Evolutionary conservation across 2,888 invertebrate species (phyloP).

Genomic region (Pterostichus madidus): DNA sequence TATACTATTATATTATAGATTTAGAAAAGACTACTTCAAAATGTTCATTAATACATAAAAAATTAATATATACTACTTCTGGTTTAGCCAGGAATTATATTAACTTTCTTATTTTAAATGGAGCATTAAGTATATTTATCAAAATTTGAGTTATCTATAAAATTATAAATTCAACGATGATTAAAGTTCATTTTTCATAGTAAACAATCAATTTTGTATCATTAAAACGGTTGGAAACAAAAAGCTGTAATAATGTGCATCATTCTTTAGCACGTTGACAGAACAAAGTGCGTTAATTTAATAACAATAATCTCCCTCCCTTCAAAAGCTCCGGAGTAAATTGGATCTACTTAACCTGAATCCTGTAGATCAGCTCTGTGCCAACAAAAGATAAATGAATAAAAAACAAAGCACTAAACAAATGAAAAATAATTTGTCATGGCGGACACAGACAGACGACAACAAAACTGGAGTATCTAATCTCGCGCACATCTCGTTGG

Average conservation of each 20-base stretch:
- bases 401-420: conserved; percentile 53
- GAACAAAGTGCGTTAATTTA: conserved; percentile 33
- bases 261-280: background rate
- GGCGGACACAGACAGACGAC: conserved; percentile 35
- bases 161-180: no score
- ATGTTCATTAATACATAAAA: no score
- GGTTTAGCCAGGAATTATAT: no score
- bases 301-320: conserved; percentile 32
- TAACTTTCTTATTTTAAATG: no score
- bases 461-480: conserved; percentile 40
- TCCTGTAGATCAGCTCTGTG: conserved; percentile 25
- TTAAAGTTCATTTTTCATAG: no score
- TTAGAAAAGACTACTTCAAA: no score
- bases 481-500: conserved; percentile 19
- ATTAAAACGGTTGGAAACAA: conserved; percentile 6
- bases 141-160: no score
- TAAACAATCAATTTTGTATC: background rate
- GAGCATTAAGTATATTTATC: no score
- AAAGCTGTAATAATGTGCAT: conserved; percentile 5
- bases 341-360: conserved; percentile 36
- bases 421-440: conserved; percentile 50
- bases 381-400: conserved; percentile 43
- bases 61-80: no score
- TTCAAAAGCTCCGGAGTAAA: conserved; percentile 36
- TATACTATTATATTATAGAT: no score